A percentile compares a stretch with the other conserved stretches of the same genome.
These are phyloP conservation scores for Australoheros scitulus DNA, from an alignment of 2,113 vertebrate genomes.

Conservation along the genomic window DNA sequence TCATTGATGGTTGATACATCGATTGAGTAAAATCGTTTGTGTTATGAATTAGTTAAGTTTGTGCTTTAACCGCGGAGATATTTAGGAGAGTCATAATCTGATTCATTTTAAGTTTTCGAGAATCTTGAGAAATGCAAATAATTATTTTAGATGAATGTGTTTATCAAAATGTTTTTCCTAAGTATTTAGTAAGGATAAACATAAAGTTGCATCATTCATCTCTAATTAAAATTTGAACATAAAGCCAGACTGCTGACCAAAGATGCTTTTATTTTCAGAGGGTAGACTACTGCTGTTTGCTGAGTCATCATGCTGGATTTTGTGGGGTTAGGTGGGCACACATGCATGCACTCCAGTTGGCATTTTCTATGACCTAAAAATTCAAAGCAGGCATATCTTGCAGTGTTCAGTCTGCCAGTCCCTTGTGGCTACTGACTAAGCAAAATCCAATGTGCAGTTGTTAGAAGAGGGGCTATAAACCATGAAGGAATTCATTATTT, in stretches of 20 bases:
- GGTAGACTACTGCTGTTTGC: neutral
- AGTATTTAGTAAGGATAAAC: neutral
- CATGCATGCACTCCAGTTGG: neutral
- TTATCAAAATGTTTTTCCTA: neutral
- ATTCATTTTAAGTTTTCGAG: neutral
- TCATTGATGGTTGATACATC: no score
- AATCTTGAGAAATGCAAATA: neutral
- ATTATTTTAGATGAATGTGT: neutral
- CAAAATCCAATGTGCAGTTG: neutral
- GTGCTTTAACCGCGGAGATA: neutral
- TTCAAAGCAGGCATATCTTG: slow-evolving; percentile 1
- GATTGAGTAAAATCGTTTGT: no score
- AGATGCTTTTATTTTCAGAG: neutral
- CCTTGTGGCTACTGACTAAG: slow-evolving; percentile 8
- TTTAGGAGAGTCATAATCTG: neutral
- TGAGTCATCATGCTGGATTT: neutral
- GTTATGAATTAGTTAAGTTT: neutral
- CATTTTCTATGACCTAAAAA: neutral
- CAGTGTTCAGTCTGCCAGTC: neutral
- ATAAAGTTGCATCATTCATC: neutral
- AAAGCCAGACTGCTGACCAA: neutral
- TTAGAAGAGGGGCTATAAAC: neutral
- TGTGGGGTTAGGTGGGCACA: neutral
- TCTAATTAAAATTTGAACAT: neutral
- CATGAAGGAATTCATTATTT: neutral